Evolutionary conservation across 2,797 vertebrate species (phyloP).

Genomic region (Choloepus didactylus): DNA sequence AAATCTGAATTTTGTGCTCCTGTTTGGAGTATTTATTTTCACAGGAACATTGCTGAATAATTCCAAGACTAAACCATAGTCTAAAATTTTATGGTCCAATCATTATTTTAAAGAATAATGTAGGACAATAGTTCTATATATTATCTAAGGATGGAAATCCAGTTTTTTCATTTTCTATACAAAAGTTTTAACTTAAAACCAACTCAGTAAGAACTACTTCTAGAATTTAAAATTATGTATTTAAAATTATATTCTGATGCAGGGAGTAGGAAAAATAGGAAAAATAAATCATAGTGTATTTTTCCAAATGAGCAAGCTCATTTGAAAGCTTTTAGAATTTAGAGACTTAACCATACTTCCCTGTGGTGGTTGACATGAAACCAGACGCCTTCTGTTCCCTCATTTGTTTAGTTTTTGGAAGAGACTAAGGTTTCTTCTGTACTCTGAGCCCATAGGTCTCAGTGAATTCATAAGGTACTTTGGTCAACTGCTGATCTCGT

Average conservation of each 20-base stretch:
- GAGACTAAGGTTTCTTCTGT: not conserved
- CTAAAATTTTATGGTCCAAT: not conserved
- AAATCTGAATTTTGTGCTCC: slow-evolving; percentile 2
- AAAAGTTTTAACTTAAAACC: slow-evolving; percentile 11
- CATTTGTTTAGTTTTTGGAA: not conserved
- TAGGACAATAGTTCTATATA: not conserved
- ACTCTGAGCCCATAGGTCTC: not conserved
- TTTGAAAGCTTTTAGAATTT: slow-evolving; percentile 31
- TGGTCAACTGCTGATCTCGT: not conserved
- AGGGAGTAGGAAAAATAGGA: not conserved
- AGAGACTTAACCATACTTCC: not conserved
- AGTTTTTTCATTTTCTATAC: not conserved
- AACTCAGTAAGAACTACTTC: not conserved
- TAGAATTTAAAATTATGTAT: not conserved
- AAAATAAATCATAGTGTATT: not conserved
- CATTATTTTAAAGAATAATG: slow-evolving; percentile 32
- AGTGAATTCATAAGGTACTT: not conserved
- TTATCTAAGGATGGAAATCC: not conserved
- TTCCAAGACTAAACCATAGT: slow-evolving; percentile 21
- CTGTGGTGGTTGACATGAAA: not conserved
- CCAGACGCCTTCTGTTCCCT: not conserved
- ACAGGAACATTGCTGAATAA: slow-evolving; percentile 10
- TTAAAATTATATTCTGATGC: not conserved
- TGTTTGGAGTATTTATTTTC: slow-evolving; percentile 38
- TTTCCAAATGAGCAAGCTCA: slow-evolving; percentile 32